Evolutionary conservation across 1,140 invertebrate species (phyloP), one percentile per base, ranked within the genome.

Genomic region (Solenopsis invicta): DNA sequence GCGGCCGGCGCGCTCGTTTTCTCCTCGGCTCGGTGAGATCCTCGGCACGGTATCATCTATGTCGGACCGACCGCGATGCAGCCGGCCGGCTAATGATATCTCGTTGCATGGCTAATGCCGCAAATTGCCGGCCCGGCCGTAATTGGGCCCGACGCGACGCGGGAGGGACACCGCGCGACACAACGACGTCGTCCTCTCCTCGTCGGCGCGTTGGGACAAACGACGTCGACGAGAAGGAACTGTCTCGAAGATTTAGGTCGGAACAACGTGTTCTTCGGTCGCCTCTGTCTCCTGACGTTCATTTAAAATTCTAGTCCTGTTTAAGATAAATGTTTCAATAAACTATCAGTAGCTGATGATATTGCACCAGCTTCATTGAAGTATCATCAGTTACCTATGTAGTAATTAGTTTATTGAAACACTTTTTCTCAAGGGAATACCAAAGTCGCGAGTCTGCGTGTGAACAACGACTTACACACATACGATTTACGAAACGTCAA

Each of bases 21-120:
- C 77, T 71, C 62, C 77, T 24, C 41, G 45, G 10, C 59, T n/a
- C n/a, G n/a, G n/a, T n/a, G n/a, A 24, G 62, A 54, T 69, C 29
- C 45, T 21, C 61, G 59, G 56, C 45, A 78, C 77, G 56, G 48
- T 81, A 81, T 81, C 77, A 69, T 81, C 52, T 71, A 48, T 24
- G 62, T 48, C 59, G 71, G 37, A 3, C 18, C 59, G 61, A 64
- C 41, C 59, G 18, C 59, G n/a, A 4, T 8, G 41, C 45, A 50
- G 69, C 21, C 24, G 18, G 12, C 82, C 59, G 82, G 61, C 61
- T 78, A 85, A 85, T 85, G 82, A 85, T 77, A 85, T 76, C 71
- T 85, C 82, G 74, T 77, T 77, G 71, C 59, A 76, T 76, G 82
- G 72, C 61, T 85, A 77, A 85, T 85, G 82, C 61, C 72, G n/a